Percentiles rank a stretch among this genome's conserved stretches.
These are phyloP conservation scores for Musca vetustissima DNA, from an alignment of 1,140 invertebrate genomes.

Conservation along the genomic window DNA sequence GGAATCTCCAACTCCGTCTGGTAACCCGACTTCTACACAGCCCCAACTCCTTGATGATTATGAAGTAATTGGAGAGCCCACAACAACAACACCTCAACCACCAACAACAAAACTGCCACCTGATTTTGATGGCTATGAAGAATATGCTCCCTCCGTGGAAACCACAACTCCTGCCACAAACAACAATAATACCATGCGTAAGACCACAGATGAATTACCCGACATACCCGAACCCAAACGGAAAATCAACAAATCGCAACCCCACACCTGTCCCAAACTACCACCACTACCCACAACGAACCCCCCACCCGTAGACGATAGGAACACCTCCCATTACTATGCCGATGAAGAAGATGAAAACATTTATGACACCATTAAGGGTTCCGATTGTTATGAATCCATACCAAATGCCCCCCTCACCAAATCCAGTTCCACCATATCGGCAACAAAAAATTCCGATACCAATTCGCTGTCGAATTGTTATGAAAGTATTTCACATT, in stretches of 20 bases:
- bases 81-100: conserved; percentile 28
- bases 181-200: conserved; percentile 14
- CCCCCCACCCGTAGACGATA: background rate
- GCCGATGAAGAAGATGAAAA: conserved; percentile 55
- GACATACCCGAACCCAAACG: conserved; percentile 49
- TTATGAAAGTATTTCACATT: conserved; percentile 61
- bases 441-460: conserved; percentile 31
- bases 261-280: background rate
- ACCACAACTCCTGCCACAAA: background rate
- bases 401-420: conserved; percentile 23
- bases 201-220: conserved; percentile 47
- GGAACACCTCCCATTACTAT: conserved; percentile 32
- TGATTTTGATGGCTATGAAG: background rate
- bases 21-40: background rate
- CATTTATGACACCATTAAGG: conserved; percentile 64
- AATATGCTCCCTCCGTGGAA: background rate
- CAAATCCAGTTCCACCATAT: background rate
- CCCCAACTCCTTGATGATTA: conserved; percentile 39
- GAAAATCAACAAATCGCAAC: conserved; percentile 26
- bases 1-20: background rate
- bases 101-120: background rate
- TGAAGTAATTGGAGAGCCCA: conserved; percentile 44
- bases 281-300: conserved; percentile 1
- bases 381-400: conserved; percentile 45
- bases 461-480: conserved; percentile 58